A percentile compares a stretch with the other conserved stretches of the same genome.
Evolutionary conservation across 2,888 invertebrate species (phyloP).

Genomic region (Synergus laeviventris): DNA sequence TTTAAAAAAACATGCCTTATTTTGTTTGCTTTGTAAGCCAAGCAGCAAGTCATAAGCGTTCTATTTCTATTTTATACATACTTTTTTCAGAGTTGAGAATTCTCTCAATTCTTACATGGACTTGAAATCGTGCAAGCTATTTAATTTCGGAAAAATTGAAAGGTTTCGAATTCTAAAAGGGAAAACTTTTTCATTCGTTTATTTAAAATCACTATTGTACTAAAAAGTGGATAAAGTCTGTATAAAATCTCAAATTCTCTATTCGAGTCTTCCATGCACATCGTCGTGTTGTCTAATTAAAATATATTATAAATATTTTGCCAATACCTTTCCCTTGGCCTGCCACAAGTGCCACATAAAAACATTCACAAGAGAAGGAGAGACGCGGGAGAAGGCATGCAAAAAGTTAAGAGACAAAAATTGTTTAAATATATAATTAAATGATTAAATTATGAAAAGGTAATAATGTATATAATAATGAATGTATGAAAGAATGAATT

Average conservation of each 20-base stretch:
- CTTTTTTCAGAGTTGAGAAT: neutral
- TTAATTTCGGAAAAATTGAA: too few relatives aligned
- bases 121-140: neutral
- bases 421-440: slow-evolving; percentile 66
- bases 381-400: slow-evolving; percentile 83
- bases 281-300: slow-evolving; percentile 69
- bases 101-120: neutral
- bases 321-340: slow-evolving; percentile 83
- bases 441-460: slow-evolving; percentile 31
- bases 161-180: too few relatives aligned
- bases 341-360: slow-evolving; percentile 84
- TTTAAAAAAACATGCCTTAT: neutral
- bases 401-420: slow-evolving; percentile 77
- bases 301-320: slow-evolving; percentile 75
- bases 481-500: slow-evolving; percentile 14
- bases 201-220: neutral
- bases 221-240: neutral
- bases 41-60: neutral
- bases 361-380: slow-evolving; percentile 84
- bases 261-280: slow-evolving; percentile 32
- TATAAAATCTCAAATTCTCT: neutral
- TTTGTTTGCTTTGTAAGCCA: neutral
- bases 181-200: too few relatives aligned
- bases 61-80: neutral
- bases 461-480: slow-evolving; percentile 50